phyloP scores from a whole-genome alignment of 2,797 vertebrate species.

The Neostethus bicornis region DNA sequence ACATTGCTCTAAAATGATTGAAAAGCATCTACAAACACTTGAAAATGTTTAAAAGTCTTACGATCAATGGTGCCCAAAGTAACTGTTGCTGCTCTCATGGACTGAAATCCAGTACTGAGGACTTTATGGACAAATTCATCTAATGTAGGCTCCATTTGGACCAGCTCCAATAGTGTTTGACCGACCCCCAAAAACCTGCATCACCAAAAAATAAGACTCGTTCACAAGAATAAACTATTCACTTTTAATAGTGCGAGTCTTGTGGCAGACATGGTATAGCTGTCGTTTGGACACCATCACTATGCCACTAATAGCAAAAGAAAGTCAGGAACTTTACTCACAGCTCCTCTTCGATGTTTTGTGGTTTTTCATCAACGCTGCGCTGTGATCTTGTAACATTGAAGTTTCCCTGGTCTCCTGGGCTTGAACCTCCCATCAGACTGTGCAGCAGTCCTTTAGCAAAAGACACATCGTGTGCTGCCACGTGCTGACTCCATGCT shows the following conservation, averaged over 20 bases:
- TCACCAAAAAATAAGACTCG: constrained; percentile 10
- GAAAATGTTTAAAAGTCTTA: too few relatives aligned
- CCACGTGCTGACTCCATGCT: constrained; percentile 69
- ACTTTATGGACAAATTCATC: constrained; percentile 51
- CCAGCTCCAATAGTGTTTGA: constrained; percentile 57
- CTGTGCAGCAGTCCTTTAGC: constrained; percentile 57
- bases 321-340: constrained; percentile 38
- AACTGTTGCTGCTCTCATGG: constrained; percentile 57
- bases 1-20: too few relatives aligned
- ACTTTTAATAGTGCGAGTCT: not conserved
- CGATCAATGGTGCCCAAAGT: constrained; percentile 48
- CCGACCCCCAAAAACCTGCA: constrained; percentile 71
- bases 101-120: constrained; percentile 59
- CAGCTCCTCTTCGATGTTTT: constrained; percentile 72
- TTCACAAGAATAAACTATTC: not conserved
- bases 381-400: constrained; percentile 19
- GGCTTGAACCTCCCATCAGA: constrained; percentile 42
- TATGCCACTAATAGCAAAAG: not conserved
- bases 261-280: too few relatives aligned
- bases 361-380: constrained; percentile 54
- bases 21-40: too few relatives aligned
- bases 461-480: constrained; percentile 65
- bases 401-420: constrained; percentile 12
- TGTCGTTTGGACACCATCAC: too few relatives aligned
- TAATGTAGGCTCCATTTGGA: constrained; percentile 57